A percentile compares a stretch with the other conserved stretches of the same genome.
Conservation (phyloP, 2,888 invertebrate species). For the Coenonympha glycerion region DNA sequence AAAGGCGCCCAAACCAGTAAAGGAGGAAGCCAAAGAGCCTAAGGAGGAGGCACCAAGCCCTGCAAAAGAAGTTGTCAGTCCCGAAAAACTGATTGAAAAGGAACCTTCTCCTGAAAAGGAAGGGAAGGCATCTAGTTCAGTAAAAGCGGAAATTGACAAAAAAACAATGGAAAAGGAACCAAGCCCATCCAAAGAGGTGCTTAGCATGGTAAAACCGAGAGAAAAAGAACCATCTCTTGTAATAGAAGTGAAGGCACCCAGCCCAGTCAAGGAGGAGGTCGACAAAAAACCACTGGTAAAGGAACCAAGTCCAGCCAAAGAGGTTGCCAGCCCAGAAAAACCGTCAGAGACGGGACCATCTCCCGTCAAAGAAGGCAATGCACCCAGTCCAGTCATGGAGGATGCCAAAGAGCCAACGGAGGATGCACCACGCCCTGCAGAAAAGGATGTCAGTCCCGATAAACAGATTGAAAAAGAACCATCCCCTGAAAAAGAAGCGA, state of each 20-base stretch:
- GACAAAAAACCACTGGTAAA: constrained; percentile 4
- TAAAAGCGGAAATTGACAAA: no score
- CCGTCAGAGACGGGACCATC: constrained; percentile 1
- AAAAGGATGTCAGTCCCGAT: background rate
- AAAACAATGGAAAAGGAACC: no score
- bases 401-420: background rate
- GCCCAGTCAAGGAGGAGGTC: background rate
- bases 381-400: background rate
- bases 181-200: no score
- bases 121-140: no score
- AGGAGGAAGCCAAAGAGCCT: no score
- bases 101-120: no score
- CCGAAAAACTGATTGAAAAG: no score
- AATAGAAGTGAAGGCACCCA: background rate
- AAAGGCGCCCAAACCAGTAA: no score
- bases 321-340: background rate
- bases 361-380: constrained; percentile 9
- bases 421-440: background rate
- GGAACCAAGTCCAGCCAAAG: constrained; percentile 17
- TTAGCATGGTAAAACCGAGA: background rate
- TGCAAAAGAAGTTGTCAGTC: constrained; percentile 12
- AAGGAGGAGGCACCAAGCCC: constrained; percentile 12
- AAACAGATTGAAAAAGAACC: background rate
- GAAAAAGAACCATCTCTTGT: background rate
- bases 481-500: background rate